Percentiles rank a stretch among this genome's conserved stretches.
Conservation (phyloP, 2,888 invertebrate species). For the Alloplasta piceator region DNA sequence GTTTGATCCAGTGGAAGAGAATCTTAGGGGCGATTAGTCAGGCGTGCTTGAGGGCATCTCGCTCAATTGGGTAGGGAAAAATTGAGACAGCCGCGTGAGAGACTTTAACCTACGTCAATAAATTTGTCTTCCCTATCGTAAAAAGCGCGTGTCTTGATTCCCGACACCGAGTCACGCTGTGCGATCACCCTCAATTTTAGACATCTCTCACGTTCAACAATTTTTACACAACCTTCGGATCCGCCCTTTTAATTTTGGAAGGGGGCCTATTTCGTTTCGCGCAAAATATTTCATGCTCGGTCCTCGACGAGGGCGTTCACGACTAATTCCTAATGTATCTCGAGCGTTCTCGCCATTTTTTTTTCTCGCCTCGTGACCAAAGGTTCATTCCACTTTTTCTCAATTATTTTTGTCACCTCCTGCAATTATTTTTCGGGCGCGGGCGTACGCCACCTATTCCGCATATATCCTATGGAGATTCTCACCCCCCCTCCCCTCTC, state of each 20-base stretch:
- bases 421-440: slow-evolving; percentile 8
- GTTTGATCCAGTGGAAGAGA: slow-evolving; percentile 5
- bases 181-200: not conserved
- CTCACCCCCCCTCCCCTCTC: slow-evolving; percentile 23
- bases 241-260: no score
- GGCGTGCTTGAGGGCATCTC: not conserved
- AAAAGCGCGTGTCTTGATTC: slow-evolving; percentile 32
- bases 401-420: not conserved
- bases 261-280: no score
- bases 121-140: slow-evolving; percentile 44
- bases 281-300: not conserved
- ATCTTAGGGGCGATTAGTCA: slow-evolving; percentile 47
- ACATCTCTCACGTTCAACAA: slow-evolving; percentile 27
- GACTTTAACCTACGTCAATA: slow-evolving; percentile 66
- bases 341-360: not conserved
- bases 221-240: not conserved
- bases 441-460: slow-evolving; percentile 36
- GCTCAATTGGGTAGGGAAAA: slow-evolving; percentile 11
- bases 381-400: not conserved
- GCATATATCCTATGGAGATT: slow-evolving; percentile 30
- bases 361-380: not conserved
- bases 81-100: not conserved
- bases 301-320: slow-evolving; percentile 43
- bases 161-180: slow-evolving; percentile 5
- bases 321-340: slow-evolving; percentile 54